A percentile compares a stretch with the other conserved stretches of the same genome.
Evolutionary conservation across 2,113 vertebrate species (phyloP).

Genomic region (Paramormyrops kingsleyae): DNA sequence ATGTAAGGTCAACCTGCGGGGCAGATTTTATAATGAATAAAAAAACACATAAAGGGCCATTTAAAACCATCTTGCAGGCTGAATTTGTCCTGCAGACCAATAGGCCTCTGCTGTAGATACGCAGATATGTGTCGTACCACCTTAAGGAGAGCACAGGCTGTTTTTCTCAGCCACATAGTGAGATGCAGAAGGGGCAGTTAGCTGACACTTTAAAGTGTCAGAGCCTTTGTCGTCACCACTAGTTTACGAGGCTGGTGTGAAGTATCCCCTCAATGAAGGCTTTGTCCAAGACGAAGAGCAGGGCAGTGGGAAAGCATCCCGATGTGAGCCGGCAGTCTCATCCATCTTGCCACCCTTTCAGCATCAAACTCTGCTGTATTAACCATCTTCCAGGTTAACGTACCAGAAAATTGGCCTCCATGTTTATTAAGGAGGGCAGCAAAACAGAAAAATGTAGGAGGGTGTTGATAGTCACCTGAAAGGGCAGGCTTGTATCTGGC

Average conservation of each 20-base stretch:
- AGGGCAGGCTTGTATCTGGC: neutral
- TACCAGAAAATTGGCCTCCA: conserved; percentile 99
- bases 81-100: conserved; percentile 35
- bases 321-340: conserved; percentile 85
- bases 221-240: conserved; percentile 89
- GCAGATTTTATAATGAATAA: neutral
- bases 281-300: conserved; percentile 88
- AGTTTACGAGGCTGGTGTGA: conserved; percentile 99
- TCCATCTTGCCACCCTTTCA: conserved; percentile 81
- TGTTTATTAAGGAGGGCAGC: conserved; percentile 91
- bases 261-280: conserved; percentile 95
- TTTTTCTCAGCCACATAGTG: conserved; percentile 69
- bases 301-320: conserved; percentile 97
- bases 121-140: neutral
- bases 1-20: neutral
- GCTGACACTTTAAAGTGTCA: conserved; percentile 97
- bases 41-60: neutral
- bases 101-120: conserved; percentile 43
- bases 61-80: neutral
- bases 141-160: conserved; percentile 70
- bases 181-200: conserved; percentile 74
- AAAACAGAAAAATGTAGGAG: conserved; percentile 74
- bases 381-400: conserved; percentile 96
- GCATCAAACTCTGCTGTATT: conserved; percentile 71
- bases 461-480: conserved; percentile 11